These are phyloP conservation scores for Cephus cinctus DNA, from an alignment of 1,140 invertebrate species.

Conservation along the genomic window DNA sequence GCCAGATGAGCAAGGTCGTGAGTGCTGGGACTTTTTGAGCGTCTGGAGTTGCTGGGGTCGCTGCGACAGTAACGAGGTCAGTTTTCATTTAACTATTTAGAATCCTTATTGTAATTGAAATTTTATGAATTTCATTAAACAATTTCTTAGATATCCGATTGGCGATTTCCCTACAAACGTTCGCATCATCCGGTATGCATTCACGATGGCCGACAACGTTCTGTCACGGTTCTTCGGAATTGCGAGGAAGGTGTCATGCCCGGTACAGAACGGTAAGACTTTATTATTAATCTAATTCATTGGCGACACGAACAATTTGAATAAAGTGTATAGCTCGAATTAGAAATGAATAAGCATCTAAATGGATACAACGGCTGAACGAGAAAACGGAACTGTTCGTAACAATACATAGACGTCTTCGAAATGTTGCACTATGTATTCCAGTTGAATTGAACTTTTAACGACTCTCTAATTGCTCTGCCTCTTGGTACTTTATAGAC, in stretches of 20 bases:
- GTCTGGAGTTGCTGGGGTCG: conserved; percentile 81
- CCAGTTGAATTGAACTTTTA: too few relatives aligned
- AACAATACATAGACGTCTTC: too few relatives aligned
- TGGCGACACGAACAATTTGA: too few relatives aligned
- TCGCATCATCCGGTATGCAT: conserved; percentile 83
- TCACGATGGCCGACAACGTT: conserved; percentile 64
- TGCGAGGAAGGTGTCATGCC: conserved; percentile 65
- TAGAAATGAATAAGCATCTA: too few relatives aligned
- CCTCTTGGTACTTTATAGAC: too few relatives aligned
- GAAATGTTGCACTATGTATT: too few relatives aligned
- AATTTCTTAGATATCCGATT: conserved; percentile 70
- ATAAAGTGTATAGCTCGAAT: too few relatives aligned
- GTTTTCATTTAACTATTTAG: conserved; percentile 6
- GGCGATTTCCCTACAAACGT: conserved; percentile 81
- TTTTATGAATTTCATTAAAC: not conserved
- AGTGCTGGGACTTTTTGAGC: conserved; percentile 71
- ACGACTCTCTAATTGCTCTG: too few relatives aligned
- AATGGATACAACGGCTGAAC: too few relatives aligned
- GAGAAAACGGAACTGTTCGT: too few relatives aligned
- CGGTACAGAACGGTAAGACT: conserved; percentile 47
- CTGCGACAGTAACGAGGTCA: conserved; percentile 78
- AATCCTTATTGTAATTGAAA: conserved; percentile 11
- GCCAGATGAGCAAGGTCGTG: conserved; percentile 62
- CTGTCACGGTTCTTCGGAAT: conserved; percentile 59
- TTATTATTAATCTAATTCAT: not conserved